Conservation (phyloP, 2,888 invertebrate species). For the Nesidiocoris tenuis region DNA sequence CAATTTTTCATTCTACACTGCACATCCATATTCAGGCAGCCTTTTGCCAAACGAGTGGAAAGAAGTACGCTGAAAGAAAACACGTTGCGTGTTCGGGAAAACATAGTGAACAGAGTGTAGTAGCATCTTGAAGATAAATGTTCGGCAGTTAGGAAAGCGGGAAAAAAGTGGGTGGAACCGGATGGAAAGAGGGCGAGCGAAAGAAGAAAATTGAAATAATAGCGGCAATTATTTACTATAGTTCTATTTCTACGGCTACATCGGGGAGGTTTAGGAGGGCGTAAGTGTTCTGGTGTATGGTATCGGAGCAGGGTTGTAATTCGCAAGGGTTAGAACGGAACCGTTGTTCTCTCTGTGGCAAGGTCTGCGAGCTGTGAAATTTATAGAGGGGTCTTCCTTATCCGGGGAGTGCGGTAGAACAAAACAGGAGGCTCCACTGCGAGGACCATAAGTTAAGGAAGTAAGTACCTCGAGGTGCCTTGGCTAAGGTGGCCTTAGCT, state of each 20-base stretch:
- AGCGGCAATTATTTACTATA: constrained; percentile 41
- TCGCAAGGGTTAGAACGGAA: constrained; percentile 15
- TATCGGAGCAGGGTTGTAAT: constrained; percentile 37
- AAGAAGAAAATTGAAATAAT: constrained; percentile 40
- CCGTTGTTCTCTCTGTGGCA: background rate
- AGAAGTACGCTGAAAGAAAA: no score
- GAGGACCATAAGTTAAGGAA: constrained; percentile 31
- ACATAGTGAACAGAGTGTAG: no score
- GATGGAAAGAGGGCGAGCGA: constrained; percentile 8
- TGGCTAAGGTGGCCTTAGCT: constrained; percentile 4
- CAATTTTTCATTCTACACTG: no score
- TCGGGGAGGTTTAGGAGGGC: background rate
- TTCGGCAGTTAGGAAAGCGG: no score
- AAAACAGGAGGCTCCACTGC: constrained; percentile 10
- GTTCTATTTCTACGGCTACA: constrained; percentile 18
- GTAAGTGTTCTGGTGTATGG: background rate
- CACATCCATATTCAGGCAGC: no score
- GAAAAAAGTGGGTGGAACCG: background rate
- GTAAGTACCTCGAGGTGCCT: constrained; percentile 6
- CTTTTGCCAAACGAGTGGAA: no score
- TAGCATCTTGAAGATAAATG: no score
- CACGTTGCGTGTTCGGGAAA: no score
- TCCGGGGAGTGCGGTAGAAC: constrained; percentile 22
- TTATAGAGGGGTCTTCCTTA: constrained; percentile 30
- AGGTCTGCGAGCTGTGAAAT: constrained; percentile 30